Conservation (phyloP, 2,797 vertebrate genomes). For the Takifugu rubripes region DNA sequence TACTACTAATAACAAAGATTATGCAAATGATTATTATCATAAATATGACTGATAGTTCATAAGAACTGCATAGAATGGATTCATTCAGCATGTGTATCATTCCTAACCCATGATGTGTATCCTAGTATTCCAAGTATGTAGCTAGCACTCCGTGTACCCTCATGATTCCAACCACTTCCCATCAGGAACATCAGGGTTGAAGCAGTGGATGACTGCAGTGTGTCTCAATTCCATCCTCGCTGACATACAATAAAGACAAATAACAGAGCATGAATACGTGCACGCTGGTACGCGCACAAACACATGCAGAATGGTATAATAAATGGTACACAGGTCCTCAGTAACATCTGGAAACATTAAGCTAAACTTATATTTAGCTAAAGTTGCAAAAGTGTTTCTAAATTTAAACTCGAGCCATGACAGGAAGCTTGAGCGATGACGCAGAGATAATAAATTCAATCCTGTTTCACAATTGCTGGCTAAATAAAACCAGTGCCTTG, state of each 20-base stretch:
- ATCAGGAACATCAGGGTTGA: conserved; percentile 26
- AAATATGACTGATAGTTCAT: not conserved
- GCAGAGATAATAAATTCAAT: conserved; percentile 30
- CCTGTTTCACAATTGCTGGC: conserved; percentile 34
- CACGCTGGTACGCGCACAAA: conserved; percentile 19
- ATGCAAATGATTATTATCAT: no score
- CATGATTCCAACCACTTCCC: conserved; percentile 28
- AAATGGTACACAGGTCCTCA: conserved; percentile 21
- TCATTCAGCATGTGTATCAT: no score
- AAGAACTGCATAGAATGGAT: no score
- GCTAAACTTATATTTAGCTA: conserved; percentile 46
- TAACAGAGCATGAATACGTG: conserved; percentile 31
- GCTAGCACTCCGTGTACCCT: conserved; percentile 35
- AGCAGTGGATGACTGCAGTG: conserved; percentile 21
- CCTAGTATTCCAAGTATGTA: conserved; percentile 9
- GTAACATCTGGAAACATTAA: conserved; percentile 69
- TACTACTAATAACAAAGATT: no score
- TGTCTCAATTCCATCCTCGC: conserved; percentile 42
- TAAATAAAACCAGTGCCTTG: conserved; percentile 10
- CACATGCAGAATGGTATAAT: conserved; percentile 6
- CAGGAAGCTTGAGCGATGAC: conserved; percentile 55
- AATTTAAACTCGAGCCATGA: conserved; percentile 57
- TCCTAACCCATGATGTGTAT: not conserved
- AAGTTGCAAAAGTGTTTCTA: conserved; percentile 57
- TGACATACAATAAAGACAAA: conserved; percentile 50